These are phyloP conservation scores for Vanacampus margaritifer DNA, from an alignment of 2,113 vertebrate species.

Conservation along the genomic window DNA sequence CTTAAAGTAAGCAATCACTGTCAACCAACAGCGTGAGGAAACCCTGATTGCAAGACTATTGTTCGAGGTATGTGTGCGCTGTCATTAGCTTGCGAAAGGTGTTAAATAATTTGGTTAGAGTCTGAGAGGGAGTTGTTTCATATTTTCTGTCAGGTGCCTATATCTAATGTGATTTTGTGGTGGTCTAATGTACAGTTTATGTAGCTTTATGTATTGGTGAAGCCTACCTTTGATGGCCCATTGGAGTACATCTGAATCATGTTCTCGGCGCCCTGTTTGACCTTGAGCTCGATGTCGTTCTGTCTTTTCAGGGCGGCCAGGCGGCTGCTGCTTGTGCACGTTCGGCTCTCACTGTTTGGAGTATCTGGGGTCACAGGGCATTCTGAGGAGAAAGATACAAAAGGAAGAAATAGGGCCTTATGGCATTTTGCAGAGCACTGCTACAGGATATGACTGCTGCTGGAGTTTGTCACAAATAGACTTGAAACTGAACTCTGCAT, in stretches of 20 bases:
- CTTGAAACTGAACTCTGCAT: slow-evolving; percentile 5
- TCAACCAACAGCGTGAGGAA: too few relatives aligned
- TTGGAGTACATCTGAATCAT: slow-evolving; percentile 99
- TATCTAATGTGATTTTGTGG: too few relatives aligned
- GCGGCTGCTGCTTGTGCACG: slow-evolving; percentile 82
- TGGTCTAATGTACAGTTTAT: not conserved
- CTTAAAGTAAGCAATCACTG: too few relatives aligned
- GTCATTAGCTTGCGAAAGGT: too few relatives aligned
- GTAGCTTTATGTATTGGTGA: not conserved
- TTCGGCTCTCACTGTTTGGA: slow-evolving; percentile 85
- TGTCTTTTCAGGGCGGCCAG: slow-evolving; percentile 92
- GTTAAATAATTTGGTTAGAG: not conserved
- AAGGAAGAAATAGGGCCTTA: not conserved
- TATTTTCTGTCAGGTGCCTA: too few relatives aligned
- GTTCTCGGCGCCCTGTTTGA: slow-evolving; percentile 97
- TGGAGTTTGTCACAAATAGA: slow-evolving; percentile 25
- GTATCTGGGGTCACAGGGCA: slow-evolving; percentile 92
- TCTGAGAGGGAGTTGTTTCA: not conserved
- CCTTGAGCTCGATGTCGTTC: slow-evolving; percentile 95
- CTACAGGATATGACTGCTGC: slow-evolving; percentile 2
- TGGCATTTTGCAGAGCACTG: not conserved
- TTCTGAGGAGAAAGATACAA: slow-evolving; percentile 69
- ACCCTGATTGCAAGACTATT: too few relatives aligned
- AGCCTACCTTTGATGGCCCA: slow-evolving; percentile 89
- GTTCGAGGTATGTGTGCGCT: too few relatives aligned